Percentiles rank a stretch among this genome's conserved stretches.
Conservation (phyloP, 2,888 invertebrate species). For the Pandemis heparana region DNA sequence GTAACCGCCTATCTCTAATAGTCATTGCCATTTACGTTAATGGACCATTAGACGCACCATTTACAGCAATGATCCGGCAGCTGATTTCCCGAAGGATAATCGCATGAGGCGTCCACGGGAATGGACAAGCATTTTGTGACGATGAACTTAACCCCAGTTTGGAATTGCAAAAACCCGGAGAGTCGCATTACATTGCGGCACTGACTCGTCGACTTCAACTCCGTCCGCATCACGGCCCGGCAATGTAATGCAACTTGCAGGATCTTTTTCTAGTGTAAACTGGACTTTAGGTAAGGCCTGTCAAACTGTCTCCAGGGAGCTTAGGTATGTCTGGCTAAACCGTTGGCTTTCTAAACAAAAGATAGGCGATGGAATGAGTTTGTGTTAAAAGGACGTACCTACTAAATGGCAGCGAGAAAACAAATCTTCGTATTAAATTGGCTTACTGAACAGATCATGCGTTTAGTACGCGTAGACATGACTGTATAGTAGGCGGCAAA, state of each 20-base stretch:
- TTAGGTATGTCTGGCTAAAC: no score
- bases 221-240: no score
- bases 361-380: neutral
- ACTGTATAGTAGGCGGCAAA: no score
- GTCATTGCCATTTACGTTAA: slow-evolving; percentile 22
- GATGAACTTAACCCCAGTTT: slow-evolving; percentile 3
- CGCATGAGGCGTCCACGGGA: slow-evolving; percentile 14
- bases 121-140: slow-evolving; percentile 11
- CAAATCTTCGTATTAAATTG: no score
- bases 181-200: no score
- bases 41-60: slow-evolving; percentile 26
- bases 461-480: no score
- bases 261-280: no score
- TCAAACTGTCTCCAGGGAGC: neutral
- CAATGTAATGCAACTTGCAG: no score
- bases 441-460: no score
- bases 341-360: neutral
- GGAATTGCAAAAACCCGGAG: no score
- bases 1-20: slow-evolving; percentile 7
- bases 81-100: slow-evolving; percentile 36
- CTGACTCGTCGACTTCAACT: no score
- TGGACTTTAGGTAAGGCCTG: neutral
- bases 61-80: slow-evolving; percentile 14
- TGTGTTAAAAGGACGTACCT: neutral
- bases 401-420: no score